Base-by-base conservation (phyloP, 2,113 vertebrate species). In the Nycticorax nycticorax region DNA sequence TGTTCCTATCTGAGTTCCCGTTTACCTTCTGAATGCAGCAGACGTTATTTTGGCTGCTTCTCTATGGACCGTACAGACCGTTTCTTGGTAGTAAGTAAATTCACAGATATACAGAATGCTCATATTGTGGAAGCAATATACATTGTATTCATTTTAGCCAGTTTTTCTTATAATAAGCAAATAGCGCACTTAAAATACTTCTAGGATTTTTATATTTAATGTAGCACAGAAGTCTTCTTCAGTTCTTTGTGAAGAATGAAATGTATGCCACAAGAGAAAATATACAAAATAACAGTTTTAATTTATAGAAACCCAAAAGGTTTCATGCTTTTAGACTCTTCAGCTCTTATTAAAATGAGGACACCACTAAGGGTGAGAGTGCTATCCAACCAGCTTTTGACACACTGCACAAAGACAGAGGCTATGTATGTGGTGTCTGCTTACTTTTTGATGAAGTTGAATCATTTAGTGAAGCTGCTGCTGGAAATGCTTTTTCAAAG, bases 41-140 rank as follows among this genome's bases (percentile, higher is more conserved):
- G 60, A 81, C 23, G 30, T 81, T 75, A 43, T 69, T 95, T 96
- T 95, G 83, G 64, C 83, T 84, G 41, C 80, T 96, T 69, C n/a
- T 48, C 26, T 74, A 8, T 37, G 77, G 73, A 35, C 59, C 1
- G 2, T 47, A 21, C 32, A 45, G 55, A 68, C 39, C 56, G 24
- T 67, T 89, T 78, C 52, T 75, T 59, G 27, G 35, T 67, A 84
- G 23, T 35, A 92, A 81, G 50, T 43, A 79, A 76, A 68, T 24
- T 8, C 45, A 19, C 37, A 59, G 33, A 13, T 73, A 26, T 10
- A 30, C 53, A 79, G 33, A 62, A 72, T 41, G 10, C 8, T 76
- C 5, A 6, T 75, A 17, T 62, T 79, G 41, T 75, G 39, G 83
- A 85, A 88, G 57, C 52, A 45, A 52, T 64, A 33, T 26, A 7